Conservation (phyloP, 1,140 invertebrate genomes). For the Apolygus lucorum region DNA sequence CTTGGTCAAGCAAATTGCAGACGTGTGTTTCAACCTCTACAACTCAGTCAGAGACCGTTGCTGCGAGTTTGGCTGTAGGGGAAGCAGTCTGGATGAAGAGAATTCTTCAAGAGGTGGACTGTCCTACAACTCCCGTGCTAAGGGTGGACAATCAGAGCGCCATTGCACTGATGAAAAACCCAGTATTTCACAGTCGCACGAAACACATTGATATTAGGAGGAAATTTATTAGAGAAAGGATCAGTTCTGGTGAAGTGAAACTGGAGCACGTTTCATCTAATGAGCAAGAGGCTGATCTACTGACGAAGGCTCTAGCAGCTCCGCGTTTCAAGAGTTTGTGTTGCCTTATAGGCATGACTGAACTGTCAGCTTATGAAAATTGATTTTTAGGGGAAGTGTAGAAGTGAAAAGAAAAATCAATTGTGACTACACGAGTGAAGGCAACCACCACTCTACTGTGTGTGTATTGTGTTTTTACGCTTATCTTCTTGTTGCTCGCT, state of each 20-base stretch:
- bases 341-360: no score
- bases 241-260: background rate
- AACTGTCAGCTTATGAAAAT: no score
- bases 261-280: constrained; percentile 4
- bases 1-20: constrained; percentile 36
- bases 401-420: no score
- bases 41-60: constrained; percentile 43
- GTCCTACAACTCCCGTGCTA: background rate
- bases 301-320: constrained; percentile 28
- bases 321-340: no score
- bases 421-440: no score
- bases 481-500: no score
- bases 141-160: constrained; percentile 36
- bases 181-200: constrained; percentile 33
- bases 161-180: constrained; percentile 35
- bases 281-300: constrained; percentile 17
- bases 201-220: constrained; percentile 36
- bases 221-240: constrained; percentile 20
- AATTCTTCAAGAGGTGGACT: background rate
- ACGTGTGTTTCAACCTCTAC: constrained; percentile 32
- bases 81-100: constrained; percentile 22
- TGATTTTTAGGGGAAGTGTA: no score
- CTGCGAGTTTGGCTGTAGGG: constrained; percentile 38
- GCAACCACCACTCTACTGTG: no score
- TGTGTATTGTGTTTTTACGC: no score